These are phyloP conservation scores for Pristiophorus japonicus DNA, from an alignment of 2,113 vertebrate genomes.

Conservation along the genomic window DNA sequence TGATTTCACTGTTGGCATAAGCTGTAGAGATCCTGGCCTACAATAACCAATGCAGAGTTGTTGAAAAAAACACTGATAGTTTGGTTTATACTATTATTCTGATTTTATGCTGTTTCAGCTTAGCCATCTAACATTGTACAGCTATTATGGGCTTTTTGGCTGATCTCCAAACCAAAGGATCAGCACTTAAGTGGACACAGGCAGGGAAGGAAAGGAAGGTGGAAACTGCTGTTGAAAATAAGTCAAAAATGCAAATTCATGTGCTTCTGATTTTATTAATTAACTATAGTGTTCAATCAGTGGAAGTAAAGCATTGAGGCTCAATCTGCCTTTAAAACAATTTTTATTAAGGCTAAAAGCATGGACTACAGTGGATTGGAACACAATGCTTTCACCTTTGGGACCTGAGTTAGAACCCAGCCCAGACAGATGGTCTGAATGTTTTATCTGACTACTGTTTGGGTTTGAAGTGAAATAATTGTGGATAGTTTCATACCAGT, in stretches of 20 bases:
- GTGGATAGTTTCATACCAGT: neutral
- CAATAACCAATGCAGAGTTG: neutral
- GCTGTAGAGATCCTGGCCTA: neutral
- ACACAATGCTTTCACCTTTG: constrained; percentile 16
- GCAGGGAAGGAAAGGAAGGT: neutral
- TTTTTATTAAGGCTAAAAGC: neutral
- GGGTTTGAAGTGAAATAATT: neutral
- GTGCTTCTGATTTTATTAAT: neutral
- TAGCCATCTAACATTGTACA: neutral
- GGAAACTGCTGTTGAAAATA: neutral
- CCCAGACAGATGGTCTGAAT: constrained; percentile 1
- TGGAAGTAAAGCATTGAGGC: neutral
- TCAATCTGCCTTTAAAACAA: neutral
- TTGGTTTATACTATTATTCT: neutral
- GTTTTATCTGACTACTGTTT: neutral
- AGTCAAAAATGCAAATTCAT: neutral
- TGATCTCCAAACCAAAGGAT: constrained; percentile 9
- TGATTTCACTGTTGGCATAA: neutral
- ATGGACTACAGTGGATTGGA: neutral
- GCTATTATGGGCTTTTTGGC: neutral
- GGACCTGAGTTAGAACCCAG: neutral
- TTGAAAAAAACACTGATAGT: neutral
- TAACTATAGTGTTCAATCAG: constrained; percentile 14
- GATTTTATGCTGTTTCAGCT: neutral
- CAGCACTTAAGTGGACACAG: neutral